Base-by-base conservation (phyloP, 2,888 invertebrate genomes). In the Trachelus iudaicus region DNA sequence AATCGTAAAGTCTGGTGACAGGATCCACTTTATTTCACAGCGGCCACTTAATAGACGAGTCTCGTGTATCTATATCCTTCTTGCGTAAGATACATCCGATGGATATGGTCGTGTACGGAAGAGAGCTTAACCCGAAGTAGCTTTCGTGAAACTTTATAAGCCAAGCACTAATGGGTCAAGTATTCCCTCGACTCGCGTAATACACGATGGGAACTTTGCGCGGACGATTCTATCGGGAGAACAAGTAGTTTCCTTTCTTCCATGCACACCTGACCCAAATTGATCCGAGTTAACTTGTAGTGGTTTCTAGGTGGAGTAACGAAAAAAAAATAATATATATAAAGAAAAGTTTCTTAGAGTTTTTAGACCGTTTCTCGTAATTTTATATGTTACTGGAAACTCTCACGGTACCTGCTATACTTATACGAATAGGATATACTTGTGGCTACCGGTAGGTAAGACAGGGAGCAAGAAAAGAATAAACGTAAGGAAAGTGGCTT, bases 1-100 rank as follows among this genome's bases (percentile, higher is more conserved):
- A 85, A 85, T 82, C 84, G 82, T 85, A 84, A 85, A 85, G 77
- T 76, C 76, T 73, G 74, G 79, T 69, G 83, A 81, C 81, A 75
- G 81, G 81, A 79, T 81, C 77, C 78, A 76, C 76, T 85, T 84
- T 85, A 85, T 80, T 79, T 79, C 79, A 78, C 78, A 76, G 77
- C 56, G 23, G 23, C 23, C 56, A 56, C 23, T 23, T 56, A 23
- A 23, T 56, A 56, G 23, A 56, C 23, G 56, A 9, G 23, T 56
- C 9, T 56, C 9, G 56, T 15, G 40, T 40, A 40, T 15, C 37
- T 40, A 15, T 56, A 56, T 56, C 23, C 23, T 56, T 15, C 23
- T 56, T 56, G 56, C 56, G 56, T 23, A 23, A 56, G 56, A 56
- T 56, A 56, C 9, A 6, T 15, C 23, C 23, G 9, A 1, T 56